Percentiles rank a stretch among this genome's conserved stretches.
Conservation (phyloP, 2,888 invertebrate genomes). For the Lomographa bimaculata region DNA sequence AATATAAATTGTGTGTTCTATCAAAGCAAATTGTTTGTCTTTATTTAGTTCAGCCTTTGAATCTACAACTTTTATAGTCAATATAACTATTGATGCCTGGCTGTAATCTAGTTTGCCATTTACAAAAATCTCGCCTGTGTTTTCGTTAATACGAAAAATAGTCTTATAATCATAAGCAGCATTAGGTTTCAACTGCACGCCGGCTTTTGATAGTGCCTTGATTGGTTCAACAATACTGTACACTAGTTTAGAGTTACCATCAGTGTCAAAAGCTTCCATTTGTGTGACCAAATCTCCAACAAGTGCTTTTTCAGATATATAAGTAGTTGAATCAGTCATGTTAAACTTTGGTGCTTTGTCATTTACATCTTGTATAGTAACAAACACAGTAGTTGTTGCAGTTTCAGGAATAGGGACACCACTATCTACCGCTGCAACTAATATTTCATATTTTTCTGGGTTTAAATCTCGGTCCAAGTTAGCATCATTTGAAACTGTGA, state of each 20-base stretch:
- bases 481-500: slow-evolving; percentile 89
- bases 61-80: slow-evolving; percentile 88
- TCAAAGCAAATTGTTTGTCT: slow-evolving; percentile 85
- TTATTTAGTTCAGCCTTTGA: slow-evolving; percentile 87
- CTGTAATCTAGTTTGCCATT: slow-evolving; percentile 88
- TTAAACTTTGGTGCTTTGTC: slow-evolving; percentile 92
- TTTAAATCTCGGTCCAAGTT: slow-evolving; percentile 87
- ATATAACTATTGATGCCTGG: slow-evolving; percentile 88
- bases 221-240: slow-evolving; percentile 88
- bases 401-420: slow-evolving; percentile 90
- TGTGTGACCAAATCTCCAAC: slow-evolving; percentile 85
- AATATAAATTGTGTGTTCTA: slow-evolving; percentile 90
- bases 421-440: slow-evolving; percentile 90
- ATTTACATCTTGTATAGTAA: slow-evolving; percentile 90
- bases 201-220: slow-evolving; percentile 89
- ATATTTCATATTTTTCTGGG: slow-evolving; percentile 87
- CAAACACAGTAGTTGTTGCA: slow-evolving; percentile 89
- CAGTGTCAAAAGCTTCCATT: slow-evolving; percentile 88
- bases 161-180: slow-evolving; percentile 86
- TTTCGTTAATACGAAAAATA: slow-evolving; percentile 87
- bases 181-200: slow-evolving; percentile 86
- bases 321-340: slow-evolving; percentile 85
- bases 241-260: slow-evolving; percentile 86
- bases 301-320: slow-evolving; percentile 87
- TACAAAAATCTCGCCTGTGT: slow-evolving; percentile 87